These are phyloP conservation scores for Lasioglossum baleicum DNA, from an alignment of 1,140 invertebrate genomes.

Conservation along the genomic window DNA sequence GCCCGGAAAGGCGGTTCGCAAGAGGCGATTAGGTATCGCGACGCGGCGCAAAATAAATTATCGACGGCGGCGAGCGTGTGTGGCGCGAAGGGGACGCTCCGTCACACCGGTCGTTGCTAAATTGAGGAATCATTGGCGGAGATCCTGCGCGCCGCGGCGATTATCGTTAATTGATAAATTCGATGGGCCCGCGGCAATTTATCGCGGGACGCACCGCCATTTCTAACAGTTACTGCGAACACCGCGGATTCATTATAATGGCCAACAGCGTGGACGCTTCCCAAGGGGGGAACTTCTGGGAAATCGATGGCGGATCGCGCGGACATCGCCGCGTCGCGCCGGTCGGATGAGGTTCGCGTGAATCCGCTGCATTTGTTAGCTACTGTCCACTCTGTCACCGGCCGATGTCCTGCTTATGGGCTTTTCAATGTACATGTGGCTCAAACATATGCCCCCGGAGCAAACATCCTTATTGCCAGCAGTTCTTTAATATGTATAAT, in stretches of 20 bases:
- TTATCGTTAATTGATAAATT: constrained; percentile 69
- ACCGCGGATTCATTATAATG: constrained; percentile 21
- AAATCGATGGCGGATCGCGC: constrained; percentile 9
- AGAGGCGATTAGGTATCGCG: constrained; percentile 55
- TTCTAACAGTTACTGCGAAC: constrained; percentile 48
- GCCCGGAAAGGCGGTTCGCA: constrained; percentile 19
- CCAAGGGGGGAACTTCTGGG: not conserved
- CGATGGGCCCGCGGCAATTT: constrained; percentile 54
- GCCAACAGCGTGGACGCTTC: too few species aligned
- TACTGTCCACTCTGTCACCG: not conserved
- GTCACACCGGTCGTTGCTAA: constrained; percentile 58
- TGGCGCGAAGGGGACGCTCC: constrained; percentile 29
- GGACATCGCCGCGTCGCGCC: not conserved
- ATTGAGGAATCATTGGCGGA: constrained; percentile 63
- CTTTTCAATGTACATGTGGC: too few species aligned
- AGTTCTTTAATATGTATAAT: too few species aligned
- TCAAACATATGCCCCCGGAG: too few species aligned
- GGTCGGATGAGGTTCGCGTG: not conserved
- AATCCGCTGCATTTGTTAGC: not conserved
- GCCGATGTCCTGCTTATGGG: not conserved
- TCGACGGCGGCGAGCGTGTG: constrained; percentile 24
- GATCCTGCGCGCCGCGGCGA: constrained; percentile 43
- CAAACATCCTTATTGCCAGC: too few species aligned
- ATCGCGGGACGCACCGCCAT: constrained; percentile 41
- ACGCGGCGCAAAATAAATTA: constrained; percentile 55